Evolutionary conservation across 2,888 invertebrate species (phyloP).

Genomic region (Eristalis tenax): DNA sequence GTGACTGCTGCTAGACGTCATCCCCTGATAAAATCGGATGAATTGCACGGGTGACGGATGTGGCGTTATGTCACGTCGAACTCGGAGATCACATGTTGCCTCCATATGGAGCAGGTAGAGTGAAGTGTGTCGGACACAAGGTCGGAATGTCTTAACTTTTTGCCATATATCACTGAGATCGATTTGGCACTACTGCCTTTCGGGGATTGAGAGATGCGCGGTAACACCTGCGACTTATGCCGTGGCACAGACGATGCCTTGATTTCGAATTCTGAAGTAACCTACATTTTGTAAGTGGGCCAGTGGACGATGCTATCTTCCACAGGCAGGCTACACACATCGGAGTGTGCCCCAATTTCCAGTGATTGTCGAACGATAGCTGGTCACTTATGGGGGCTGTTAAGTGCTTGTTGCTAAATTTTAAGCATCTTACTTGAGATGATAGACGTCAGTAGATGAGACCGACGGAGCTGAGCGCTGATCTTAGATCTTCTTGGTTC

Average conservation of each 20-base stretch:
- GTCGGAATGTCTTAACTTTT: neutral
- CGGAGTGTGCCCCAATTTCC: neutral
- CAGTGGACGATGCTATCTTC: neutral
- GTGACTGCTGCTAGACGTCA: neutral
- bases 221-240: neutral
- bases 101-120: neutral
- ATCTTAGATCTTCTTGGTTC: too few species aligned
- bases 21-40: neutral
- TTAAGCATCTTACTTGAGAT: too few species aligned
- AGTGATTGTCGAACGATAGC: neutral
- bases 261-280: neutral
- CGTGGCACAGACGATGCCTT: neutral
- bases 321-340: neutral
- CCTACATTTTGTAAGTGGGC: neutral
- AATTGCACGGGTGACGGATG: neutral
- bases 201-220: neutral
- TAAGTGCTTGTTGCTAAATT: too few species aligned
- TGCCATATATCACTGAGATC: neutral
- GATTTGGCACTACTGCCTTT: neutral
- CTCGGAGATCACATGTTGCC: too few species aligned
- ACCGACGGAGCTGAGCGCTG: too few species aligned
- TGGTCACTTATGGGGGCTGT: too few species aligned
- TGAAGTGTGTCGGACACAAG: neutral
- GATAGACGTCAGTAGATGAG: too few species aligned
- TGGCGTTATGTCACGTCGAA: neutral